Percentiles rank a stretch among this genome's conserved stretches.
Evolutionary conservation across 2,113 vertebrate genomes (phyloP).

Genomic region (Ascaphus truei): DNA sequence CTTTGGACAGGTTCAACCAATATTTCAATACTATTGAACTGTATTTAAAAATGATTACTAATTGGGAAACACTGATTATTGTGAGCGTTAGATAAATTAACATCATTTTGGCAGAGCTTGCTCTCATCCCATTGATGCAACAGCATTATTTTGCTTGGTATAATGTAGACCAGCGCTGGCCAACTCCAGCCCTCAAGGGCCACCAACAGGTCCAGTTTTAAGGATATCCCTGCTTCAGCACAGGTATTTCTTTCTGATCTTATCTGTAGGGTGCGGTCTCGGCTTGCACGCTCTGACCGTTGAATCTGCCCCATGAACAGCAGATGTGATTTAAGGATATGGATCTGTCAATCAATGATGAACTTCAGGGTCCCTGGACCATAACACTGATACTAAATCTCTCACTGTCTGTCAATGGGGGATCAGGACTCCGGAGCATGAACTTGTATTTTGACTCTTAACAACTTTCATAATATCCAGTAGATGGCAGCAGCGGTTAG

Average conservation of each 20-base stretch:
- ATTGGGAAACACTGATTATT: too few species aligned
- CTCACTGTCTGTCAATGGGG: background rate
- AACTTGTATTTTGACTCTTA: background rate
- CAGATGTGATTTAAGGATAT: conserved; percentile 12
- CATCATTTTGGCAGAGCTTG: too few species aligned
- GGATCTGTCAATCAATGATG: conserved; percentile 17
- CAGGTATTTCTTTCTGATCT: background rate
- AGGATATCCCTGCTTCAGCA: too few species aligned
- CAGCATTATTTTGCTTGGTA: too few species aligned
- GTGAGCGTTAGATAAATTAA: too few species aligned
- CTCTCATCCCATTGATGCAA: too few species aligned
- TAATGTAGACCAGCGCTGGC: too few species aligned
- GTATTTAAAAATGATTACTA: too few species aligned
- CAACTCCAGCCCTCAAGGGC: too few species aligned
- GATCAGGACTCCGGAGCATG: background rate
- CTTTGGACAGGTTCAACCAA: too few species aligned
- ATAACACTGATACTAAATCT: conserved; percentile 24
- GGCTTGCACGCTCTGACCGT: background rate
- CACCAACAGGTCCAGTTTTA: too few species aligned
- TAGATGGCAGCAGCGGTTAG: conserved; percentile 14
- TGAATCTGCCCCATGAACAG: conserved; percentile 5
- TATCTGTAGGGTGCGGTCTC: conserved; percentile 19
- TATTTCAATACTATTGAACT: too few species aligned
- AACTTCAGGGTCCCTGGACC: conserved; percentile 23
- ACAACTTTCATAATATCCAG: background rate